Evolutionary conservation across 2,888 invertebrate species (phyloP).

Genomic region (Drosophila subquinaria): DNA sequence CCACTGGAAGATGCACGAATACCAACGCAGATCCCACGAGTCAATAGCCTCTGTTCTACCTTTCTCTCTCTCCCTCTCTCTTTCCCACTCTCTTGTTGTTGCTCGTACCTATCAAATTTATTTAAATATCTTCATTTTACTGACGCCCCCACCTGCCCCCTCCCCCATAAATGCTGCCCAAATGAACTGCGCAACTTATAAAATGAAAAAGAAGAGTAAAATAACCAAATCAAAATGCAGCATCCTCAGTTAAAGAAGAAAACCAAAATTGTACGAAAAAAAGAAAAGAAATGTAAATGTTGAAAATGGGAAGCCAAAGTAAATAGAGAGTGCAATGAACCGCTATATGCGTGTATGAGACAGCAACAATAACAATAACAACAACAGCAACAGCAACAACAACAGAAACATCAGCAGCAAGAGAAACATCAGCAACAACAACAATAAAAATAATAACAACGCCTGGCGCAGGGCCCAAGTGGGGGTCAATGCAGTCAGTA

Average conservation of each 20-base stretch:
- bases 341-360: constrained; percentile 69
- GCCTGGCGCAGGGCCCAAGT: constrained; percentile 62
- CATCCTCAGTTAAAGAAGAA: constrained; percentile 26
- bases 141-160: not conserved
- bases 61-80: not conserved
- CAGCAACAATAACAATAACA: constrained; percentile 19
- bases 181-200: constrained; percentile 28
- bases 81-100: constrained; percentile 5
- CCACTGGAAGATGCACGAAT: constrained; percentile 47
- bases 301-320: constrained; percentile 66
- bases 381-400: not conserved
- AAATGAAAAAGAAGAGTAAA: constrained; percentile 17
- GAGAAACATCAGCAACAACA: constrained; percentile 14
- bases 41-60: constrained; percentile 71
- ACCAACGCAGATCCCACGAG: constrained; percentile 42
- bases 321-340: constrained; percentile 82
- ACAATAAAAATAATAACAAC: constrained; percentile 32
- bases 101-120: constrained; percentile 71
- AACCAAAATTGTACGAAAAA: constrained; percentile 25
- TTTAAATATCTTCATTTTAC: constrained; percentile 67
- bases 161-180: not conserved
- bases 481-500: constrained; percentile 74
- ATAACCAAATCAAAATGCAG: constrained; percentile 32
- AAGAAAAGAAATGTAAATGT: constrained; percentile 51
- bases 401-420: constrained; percentile 11